Evolutionary conservation across 2,113 vertebrate genomes (phyloP).

Genomic region (Ochotona curzoniae): DNA sequence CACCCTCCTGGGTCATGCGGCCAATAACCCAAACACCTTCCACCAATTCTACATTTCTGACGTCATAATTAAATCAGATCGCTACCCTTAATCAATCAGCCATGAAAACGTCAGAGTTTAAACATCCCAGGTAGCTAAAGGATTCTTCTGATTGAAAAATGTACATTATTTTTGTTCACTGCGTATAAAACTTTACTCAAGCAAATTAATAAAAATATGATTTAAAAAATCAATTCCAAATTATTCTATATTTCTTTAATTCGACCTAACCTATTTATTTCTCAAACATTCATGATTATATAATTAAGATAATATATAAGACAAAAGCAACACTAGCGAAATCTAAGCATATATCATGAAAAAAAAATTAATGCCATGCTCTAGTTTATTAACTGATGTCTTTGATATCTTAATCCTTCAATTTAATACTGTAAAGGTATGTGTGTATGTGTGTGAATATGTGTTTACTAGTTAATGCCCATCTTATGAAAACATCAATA

Average conservation of each 20-base stretch:
- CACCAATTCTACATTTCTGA: too few relatives aligned
- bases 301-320: slow-evolving; percentile 52
- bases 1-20: too few relatives aligned
- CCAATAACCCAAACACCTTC: too few relatives aligned
- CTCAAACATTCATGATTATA: slow-evolving; percentile 45
- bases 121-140: not conserved
- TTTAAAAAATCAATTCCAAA: slow-evolving; percentile 40
- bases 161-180: not conserved
- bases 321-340: slow-evolving; percentile 12
- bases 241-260: slow-evolving; percentile 18
- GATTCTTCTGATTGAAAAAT: not conserved
- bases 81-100: too few relatives aligned
- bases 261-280: slow-evolving; percentile 51
- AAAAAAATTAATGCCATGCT: slow-evolving; percentile 38
- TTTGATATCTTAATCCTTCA: not conserved
- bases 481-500: slow-evolving; percentile 44
- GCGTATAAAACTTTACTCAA: not conserved
- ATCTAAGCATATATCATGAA: slow-evolving; percentile 53
- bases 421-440: not conserved
- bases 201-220: not conserved
- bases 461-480: slow-evolving; percentile 52
- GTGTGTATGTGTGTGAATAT: not conserved
- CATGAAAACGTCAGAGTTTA: too few relatives aligned
- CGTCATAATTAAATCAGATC: too few relatives aligned
- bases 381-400: slow-evolving; percentile 20